Evolutionary conservation across 1,140 invertebrate genomes (phyloP), one percentile per base, ranked within the genome.

Genomic region (Panagrolaimus sp.): DNA sequence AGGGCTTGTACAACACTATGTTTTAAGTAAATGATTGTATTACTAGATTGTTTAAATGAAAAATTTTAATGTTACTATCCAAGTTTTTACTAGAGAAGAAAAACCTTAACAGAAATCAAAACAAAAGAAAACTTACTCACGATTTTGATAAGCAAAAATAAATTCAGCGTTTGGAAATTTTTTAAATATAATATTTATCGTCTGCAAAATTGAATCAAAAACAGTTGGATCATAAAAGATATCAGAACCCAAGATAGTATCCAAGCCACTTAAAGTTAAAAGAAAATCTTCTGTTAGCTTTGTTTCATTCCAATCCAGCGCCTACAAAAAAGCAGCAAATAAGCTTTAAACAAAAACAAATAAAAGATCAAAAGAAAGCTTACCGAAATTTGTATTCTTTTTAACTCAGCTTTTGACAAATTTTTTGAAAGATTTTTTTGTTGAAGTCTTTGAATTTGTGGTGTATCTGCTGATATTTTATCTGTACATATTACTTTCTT

Each of bases 171-270:
- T 20, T 2, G 75, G 77, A 44, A 69, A 81, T 11, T 53, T 46
- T 43, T 71, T 63, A 31, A 80, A 64, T 11, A 79, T 47, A 16
- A 43, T 42, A 4, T 63, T 44, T 14, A 81, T 45, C 9, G 77
- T 79, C 46, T 67, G 46, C 20, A 82, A 61, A 2, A 80, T 68
- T 13, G 75, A n/a, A 4, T 57, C 31, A 66, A 80, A 80, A 1
- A 80, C 73, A 23, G 53, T 62, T 14, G 79, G 73, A 68, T 80
- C 79, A 65, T 70, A 80, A 61, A 80, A 80, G 2, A 65, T 66
- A 64, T 80, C 78, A 14, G 78, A 80, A 2, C 69, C 78, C 13
- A 80, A 9, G 14, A 80, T 62, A 23, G 63, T 67, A 47, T 79
- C 74, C 14, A 78, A 23, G 1, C 13, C 11, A 3, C 13, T 27